A percentile compares a stretch with the other conserved stretches of the same genome.
Evolutionary conservation across 2,797 vertebrate genomes (phyloP).

Genomic region (Cynopterus sphinx): DNA sequence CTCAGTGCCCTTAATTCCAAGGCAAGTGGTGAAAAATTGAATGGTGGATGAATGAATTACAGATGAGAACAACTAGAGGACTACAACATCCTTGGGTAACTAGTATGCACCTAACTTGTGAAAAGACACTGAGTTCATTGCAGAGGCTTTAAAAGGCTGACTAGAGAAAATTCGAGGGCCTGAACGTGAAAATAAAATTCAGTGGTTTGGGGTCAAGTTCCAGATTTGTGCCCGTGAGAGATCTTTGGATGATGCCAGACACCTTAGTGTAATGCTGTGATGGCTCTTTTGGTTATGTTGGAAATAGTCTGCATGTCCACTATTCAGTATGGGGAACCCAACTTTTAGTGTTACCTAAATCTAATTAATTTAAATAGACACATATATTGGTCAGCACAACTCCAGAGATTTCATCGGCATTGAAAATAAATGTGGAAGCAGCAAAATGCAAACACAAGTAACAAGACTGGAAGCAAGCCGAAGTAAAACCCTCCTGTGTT

Average conservation of each 20-base stretch:
- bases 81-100: not conserved
- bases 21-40: not conserved
- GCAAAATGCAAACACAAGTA: not conserved
- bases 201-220: not conserved
- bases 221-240: not conserved
- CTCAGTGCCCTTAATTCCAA: not conserved
- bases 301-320: not conserved
- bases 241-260: not conserved
- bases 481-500: not conserved
- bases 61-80: not conserved
- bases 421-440: not conserved
- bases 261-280: not conserved
- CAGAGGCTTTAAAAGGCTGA: not conserved
- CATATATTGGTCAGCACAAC: not conserved
- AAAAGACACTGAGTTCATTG: not conserved
- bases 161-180: not conserved
- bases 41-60: conserved; percentile 18
- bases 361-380: not conserved
- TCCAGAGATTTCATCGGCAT: not conserved
- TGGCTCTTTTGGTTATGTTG: not conserved
- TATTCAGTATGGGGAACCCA: not conserved
- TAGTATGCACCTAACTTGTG: not conserved
- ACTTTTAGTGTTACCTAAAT: not conserved
- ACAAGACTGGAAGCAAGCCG: not conserved
- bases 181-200: not conserved